These are phyloP conservation scores for Aphelenchoides fujianensis DNA, from an alignment of 1,140 invertebrate genomes.

Conservation along the genomic window DNA sequence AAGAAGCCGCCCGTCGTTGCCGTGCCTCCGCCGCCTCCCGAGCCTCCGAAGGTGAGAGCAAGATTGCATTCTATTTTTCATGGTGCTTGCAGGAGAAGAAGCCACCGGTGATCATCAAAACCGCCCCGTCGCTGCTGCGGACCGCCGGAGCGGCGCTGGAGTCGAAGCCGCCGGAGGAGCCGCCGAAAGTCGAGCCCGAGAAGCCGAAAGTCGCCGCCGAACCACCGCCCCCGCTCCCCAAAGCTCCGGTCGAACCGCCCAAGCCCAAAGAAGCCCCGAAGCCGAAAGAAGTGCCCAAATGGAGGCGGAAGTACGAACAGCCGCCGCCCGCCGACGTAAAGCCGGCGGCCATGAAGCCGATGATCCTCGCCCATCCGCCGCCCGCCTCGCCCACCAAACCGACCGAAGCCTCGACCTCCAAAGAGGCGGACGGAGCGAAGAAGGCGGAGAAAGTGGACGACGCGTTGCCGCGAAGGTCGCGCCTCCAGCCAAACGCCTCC, in stretches of 20 bases:
- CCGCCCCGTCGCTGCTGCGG: conserved; percentile 2
- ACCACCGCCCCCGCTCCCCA: not conserved
- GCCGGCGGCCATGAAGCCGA: conserved; percentile 2
- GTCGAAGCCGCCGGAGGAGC: not conserved
- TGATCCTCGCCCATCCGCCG: conserved; percentile 10
- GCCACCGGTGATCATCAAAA: not conserved
- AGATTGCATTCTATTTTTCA: conserved; percentile 2
- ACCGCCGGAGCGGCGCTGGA: not conserved
- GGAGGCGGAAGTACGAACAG: not conserved
- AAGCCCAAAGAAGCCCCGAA: not conserved
- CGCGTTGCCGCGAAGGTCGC: not conserved
- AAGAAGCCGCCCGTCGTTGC: not conserved
- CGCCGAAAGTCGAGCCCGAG: not conserved
- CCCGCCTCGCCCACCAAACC: not conserved
- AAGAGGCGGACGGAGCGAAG: too few species aligned
- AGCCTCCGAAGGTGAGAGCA: conserved; percentile 9
- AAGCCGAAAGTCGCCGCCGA: not conserved
- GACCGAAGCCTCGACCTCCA: not conserved
- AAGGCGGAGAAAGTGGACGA: too few species aligned
- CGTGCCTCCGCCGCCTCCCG: not conserved
- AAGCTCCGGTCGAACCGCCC: not conserved
- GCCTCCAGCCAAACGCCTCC: not conserved
- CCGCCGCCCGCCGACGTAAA: not conserved
- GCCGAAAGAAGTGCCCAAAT: not conserved
- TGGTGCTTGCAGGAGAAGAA: not conserved